Percentiles rank a stretch among this genome's conserved stretches.
Conservation (phyloP, 2,888 invertebrate species). For the Mellilla xanthometata region DNA sequence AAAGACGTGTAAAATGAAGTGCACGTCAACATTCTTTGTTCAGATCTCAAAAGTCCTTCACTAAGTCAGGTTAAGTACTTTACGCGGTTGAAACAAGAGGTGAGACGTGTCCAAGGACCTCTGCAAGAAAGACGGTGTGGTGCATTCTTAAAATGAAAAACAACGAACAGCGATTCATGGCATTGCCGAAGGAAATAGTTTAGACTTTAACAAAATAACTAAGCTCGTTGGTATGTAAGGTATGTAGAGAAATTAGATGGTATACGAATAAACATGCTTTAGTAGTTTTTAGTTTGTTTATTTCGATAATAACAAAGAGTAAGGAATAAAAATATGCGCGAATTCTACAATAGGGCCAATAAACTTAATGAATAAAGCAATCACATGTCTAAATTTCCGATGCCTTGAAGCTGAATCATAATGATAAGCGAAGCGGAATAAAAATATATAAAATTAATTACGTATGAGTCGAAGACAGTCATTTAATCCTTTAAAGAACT, state of each 20-base stretch:
- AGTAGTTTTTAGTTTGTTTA: too few species aligned
- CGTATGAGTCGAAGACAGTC: too few species aligned
- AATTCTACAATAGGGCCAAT: not conserved
- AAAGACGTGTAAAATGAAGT: not conserved
- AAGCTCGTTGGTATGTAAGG: too few species aligned
- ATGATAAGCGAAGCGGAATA: conserved; percentile 2
- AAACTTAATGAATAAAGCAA: not conserved
- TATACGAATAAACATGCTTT: too few species aligned
- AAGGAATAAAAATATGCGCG: too few species aligned
- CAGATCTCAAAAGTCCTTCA: conserved; percentile 13
- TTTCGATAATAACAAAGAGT: too few species aligned
- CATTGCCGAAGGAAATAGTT: too few species aligned
- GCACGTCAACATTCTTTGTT: not conserved
- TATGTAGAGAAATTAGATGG: too few species aligned
- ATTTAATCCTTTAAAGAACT: too few species aligned
- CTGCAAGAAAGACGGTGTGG: conserved; percentile 8
- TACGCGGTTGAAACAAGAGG: conserved; percentile 31
- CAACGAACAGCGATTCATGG: too few species aligned
- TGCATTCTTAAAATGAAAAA: not conserved
- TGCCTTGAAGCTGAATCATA: not conserved
- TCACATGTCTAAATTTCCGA: not conserved
- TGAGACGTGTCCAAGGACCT: conserved; percentile 43
- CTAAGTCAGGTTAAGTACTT: conserved; percentile 33
- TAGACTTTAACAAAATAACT: too few species aligned
- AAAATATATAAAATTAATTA: too few species aligned